These are phyloP conservation scores for Minunthozetes semirufus DNA, from an alignment of 2,888 invertebrate genomes.

Conservation along the genomic window DNA sequence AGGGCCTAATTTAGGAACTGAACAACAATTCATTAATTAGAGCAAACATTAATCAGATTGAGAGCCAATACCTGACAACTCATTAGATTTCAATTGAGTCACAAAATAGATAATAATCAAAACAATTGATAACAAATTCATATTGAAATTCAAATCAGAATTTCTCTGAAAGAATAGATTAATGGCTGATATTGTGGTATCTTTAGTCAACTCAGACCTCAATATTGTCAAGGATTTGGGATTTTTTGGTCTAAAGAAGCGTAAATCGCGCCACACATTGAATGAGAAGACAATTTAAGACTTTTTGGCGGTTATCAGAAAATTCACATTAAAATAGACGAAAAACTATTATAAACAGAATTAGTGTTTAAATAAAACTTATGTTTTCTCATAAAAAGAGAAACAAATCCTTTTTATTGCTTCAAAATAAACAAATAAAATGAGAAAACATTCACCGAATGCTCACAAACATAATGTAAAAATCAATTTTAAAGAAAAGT, in stretches of 20 bases:
- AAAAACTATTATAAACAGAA: neutral
- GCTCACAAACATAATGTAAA: neutral
- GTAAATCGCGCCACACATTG: slow-evolving; percentile 6
- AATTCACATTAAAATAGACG: neutral
- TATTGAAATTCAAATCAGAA: neutral
- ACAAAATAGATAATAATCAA: neutral
- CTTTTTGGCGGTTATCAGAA: neutral
- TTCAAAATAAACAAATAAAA: too few species aligned
- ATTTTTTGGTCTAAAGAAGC: neutral
- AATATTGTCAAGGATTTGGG: neutral
- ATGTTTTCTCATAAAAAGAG: too few species aligned
- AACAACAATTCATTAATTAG: neutral
- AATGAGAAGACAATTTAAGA: neutral
- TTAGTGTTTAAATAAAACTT: too few species aligned
- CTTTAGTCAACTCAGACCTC: neutral
- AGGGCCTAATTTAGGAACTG: neutral
- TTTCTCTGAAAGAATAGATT: neutral
- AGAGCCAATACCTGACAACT: neutral
- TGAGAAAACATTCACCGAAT: too few species aligned
- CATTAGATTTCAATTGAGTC: neutral
- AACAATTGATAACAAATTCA: neutral
- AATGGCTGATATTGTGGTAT: neutral
- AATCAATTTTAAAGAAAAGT: neutral
- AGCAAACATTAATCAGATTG: neutral
- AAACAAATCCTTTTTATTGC: too few species aligned